Percentiles rank a stretch among this genome's conserved stretches.
Conservation (phyloP, 2,888 invertebrate species). For the Crocallis elinguaria region DNA sequence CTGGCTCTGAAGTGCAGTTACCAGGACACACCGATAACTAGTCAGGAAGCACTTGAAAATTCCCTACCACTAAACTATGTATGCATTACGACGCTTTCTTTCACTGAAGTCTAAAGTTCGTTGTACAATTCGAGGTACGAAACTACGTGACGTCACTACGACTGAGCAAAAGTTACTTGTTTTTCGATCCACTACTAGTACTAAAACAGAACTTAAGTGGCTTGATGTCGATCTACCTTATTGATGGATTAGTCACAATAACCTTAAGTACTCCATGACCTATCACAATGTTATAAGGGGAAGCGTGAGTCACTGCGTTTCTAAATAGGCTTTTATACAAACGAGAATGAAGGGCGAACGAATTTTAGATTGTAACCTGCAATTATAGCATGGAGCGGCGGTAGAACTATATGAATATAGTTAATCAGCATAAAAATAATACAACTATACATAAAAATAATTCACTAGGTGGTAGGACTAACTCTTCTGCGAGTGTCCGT, state of each 20-base stretch:
- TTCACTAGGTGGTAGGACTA: no score
- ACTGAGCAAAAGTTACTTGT: no score
- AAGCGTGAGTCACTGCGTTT: constrained; percentile 24
- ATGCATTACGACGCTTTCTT: no score
- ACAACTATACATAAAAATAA: not conserved
- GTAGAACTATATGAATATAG: constrained; percentile 1
- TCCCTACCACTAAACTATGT: no score
- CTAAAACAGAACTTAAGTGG: not conserved
- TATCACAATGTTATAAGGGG: constrained; percentile 25
- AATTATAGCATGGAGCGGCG: not conserved
- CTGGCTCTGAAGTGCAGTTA: no score
- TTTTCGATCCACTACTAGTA: not conserved
- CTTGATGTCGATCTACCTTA: not conserved
- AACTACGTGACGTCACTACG: no score
- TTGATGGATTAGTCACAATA: constrained; percentile 11
- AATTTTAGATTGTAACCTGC: constrained; percentile 14
- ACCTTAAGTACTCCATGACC: constrained; percentile 26
- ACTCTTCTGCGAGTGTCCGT: no score
- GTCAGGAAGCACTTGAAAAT: no score
- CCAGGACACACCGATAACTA: no score
- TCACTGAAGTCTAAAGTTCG: no score
- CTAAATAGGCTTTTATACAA: constrained; percentile 23
- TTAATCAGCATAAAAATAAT: not conserved
- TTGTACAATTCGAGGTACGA: no score
- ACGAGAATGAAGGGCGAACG: constrained; percentile 10